Evolutionary conservation across 2,113 vertebrate genomes (phyloP).

Genomic region (Paradoxurus hermaphroditus): DNA sequence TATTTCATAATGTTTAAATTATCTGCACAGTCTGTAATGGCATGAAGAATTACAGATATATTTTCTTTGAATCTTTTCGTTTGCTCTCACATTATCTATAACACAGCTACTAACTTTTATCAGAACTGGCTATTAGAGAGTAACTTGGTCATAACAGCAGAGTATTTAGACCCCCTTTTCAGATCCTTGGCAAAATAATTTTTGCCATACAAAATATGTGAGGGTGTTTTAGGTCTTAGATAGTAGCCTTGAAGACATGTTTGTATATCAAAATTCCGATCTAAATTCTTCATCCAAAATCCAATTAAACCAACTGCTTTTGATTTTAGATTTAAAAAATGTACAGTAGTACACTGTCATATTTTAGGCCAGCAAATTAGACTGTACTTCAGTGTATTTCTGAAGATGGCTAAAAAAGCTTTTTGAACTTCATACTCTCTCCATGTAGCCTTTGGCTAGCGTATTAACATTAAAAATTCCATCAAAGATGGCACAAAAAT

Average conservation of each 20-base stretch:
- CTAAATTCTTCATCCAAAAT: background rate
- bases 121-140: background rate
- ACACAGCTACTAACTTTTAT: background rate
- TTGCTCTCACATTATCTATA: background rate
- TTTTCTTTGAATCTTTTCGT: background rate
- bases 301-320: background rate
- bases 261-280: background rate
- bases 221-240: background rate
- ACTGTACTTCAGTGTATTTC: background rate
- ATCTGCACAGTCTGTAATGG: background rate
- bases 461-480: background rate
- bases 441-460: background rate
- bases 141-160: background rate
- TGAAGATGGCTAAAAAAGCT: background rate
- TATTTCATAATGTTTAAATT: background rate
- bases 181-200: background rate
- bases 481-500: background rate
- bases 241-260: background rate
- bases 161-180: background rate
- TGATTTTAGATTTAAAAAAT: background rate
- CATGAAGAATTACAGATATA: background rate
- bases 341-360: background rate
- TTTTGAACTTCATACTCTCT: background rate
- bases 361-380: background rate
- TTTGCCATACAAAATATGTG: background rate